A percentile compares a stretch with the other conserved stretches of the same genome.
Evolutionary conservation across 2,113 vertebrate species (phyloP).

Genomic region (Columba janthina): DNA sequence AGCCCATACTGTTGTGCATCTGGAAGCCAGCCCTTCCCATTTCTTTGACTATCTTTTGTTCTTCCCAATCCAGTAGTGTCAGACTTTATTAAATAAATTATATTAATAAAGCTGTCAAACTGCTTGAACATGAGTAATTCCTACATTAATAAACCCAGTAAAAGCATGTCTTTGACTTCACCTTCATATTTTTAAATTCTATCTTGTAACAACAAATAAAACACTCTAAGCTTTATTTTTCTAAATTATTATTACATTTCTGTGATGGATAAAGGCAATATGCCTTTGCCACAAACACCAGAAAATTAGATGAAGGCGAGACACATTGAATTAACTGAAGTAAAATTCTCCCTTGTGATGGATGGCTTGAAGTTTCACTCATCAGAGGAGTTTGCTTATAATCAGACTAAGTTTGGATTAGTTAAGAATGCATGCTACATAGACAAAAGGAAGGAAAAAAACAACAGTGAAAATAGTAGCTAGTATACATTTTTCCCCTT

Average conservation of each 20-base stretch:
- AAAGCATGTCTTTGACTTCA: background rate
- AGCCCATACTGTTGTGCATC: background rate
- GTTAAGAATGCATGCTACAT: background rate
- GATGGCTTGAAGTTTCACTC: background rate
- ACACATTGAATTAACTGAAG: background rate
- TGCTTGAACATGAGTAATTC: background rate
- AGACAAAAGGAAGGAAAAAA: background rate
- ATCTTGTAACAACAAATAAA: slow-evolving; percentile 15
- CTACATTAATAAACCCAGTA: background rate
- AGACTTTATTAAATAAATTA: slow-evolving; percentile 7
- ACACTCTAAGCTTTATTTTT: background rate
- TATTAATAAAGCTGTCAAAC: slow-evolving; percentile 23
- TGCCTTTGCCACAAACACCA: background rate
- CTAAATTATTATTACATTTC: background rate
- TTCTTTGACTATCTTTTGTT: background rate
- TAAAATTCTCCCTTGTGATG: background rate
- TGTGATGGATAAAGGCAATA: slow-evolving; percentile 17
- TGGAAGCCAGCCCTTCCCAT: background rate
- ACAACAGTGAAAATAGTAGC: background rate
- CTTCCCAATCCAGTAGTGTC: background rate
- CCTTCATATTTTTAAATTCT: background rate
- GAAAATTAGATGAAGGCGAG: slow-evolving; percentile 20
- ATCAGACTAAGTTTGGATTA: background rate
- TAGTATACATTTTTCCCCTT: background rate
- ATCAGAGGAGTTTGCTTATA: background rate